A percentile compares a stretch with the other conserved stretches of the same genome.
These are phyloP conservation scores for Lepisosteus osseus DNA, from an alignment of 2,113 vertebrate species.

Conservation along the genomic window DNA sequence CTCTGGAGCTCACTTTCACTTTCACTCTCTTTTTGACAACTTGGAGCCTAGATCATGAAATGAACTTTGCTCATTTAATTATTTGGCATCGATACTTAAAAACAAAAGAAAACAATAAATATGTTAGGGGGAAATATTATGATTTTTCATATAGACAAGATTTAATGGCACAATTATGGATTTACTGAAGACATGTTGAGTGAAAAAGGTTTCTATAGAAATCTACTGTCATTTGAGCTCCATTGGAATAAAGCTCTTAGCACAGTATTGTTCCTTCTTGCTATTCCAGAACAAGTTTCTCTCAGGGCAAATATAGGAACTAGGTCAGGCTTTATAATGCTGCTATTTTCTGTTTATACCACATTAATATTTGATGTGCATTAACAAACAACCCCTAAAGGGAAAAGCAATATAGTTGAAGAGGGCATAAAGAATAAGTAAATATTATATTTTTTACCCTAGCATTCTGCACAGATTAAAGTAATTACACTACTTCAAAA, in stretches of 20 bases:
- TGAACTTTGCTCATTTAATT: too few species aligned
- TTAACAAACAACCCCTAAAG: constrained; percentile 44
- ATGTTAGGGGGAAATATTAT: too few species aligned
- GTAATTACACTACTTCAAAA: background rate
- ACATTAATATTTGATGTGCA: constrained; percentile 64
- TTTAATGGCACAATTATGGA: too few species aligned
- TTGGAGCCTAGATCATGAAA: too few species aligned
- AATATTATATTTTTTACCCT: constrained; percentile 10
- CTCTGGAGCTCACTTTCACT: too few species aligned
- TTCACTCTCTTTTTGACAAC: too few species aligned
- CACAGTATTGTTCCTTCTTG: constrained; percentile 50
- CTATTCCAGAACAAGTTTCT: constrained; percentile 58
- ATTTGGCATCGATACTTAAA: too few species aligned
- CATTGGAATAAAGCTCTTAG: constrained; percentile 49
- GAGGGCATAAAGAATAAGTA: constrained; percentile 21
- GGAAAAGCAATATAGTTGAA: constrained; percentile 43
- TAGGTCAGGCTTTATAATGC: constrained; percentile 60
- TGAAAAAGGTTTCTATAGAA: constrained; percentile 21
- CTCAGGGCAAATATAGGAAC: constrained; percentile 60
- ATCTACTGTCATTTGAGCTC: constrained; percentile 35
- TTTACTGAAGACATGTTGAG: too few species aligned
- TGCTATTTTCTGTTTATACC: constrained; percentile 62
- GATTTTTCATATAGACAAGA: too few species aligned
- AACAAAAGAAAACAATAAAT: too few species aligned
- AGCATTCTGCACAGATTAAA: constrained; percentile 10